These are phyloP conservation scores for Tuta absoluta DNA, from an alignment of 2,888 invertebrate species.

Conservation along the genomic window DNA sequence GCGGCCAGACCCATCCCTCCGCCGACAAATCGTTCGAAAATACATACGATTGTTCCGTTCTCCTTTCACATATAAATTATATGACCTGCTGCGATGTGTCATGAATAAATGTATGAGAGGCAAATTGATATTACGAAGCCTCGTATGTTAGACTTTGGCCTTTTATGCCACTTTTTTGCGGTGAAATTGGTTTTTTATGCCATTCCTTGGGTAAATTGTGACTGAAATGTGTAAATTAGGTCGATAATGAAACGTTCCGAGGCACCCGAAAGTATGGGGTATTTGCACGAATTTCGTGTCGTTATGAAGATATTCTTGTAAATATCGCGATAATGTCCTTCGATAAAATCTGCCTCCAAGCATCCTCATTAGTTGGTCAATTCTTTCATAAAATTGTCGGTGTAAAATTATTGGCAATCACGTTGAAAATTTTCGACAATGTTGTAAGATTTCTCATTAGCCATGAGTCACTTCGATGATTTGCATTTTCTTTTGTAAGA, in stretches of 20 bases:
- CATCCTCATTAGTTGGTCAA: neutral
- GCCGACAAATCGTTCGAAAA: conserved; percentile 73
- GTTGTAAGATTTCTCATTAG: neutral
- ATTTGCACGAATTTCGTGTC: conserved; percentile 29
- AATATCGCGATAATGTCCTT: conserved; percentile 25
- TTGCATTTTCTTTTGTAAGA: neutral
- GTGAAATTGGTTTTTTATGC: conserved; percentile 75
- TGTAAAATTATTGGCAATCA: conserved; percentile 13
- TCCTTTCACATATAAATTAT: conserved; percentile 78
- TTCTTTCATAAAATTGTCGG: neutral
- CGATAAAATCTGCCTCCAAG: neutral
- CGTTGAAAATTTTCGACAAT: neutral
- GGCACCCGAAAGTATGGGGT: conserved; percentile 28
- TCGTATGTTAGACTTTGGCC: conserved; percentile 69
- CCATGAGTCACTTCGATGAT: neutral
- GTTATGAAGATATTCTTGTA: conserved; percentile 26
- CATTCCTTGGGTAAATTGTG: conserved; percentile 63
- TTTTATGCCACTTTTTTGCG: conserved; percentile 58
- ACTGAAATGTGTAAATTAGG: conserved; percentile 70
- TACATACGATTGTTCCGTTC: conserved; percentile 69
- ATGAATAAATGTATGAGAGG: conserved; percentile 79
- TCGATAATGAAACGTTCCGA: conserved; percentile 57
- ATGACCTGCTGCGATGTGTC: conserved; percentile 70
- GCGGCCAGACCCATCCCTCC: conserved; percentile 44
- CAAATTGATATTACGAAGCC: conserved; percentile 76